Percentiles rank a stretch among this genome's conserved stretches.
These are phyloP conservation scores for Leucania comma DNA, from an alignment of 2,888 invertebrate species.

Conservation along the genomic window DNA sequence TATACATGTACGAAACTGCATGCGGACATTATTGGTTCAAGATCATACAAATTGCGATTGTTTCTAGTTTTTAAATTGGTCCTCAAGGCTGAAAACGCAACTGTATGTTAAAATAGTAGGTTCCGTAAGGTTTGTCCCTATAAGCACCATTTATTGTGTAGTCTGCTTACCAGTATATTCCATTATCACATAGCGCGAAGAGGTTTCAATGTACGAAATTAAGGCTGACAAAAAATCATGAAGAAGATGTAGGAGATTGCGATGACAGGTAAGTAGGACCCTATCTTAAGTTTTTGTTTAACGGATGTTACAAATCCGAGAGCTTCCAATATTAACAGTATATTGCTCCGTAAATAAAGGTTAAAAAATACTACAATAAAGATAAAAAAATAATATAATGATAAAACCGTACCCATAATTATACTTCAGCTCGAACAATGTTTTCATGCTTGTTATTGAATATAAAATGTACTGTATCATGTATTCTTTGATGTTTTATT, in stretches of 20 bases:
- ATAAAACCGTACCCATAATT: not conserved
- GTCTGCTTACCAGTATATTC: too few relatives aligned
- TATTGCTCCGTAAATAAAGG: too few relatives aligned
- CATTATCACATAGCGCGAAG: too few relatives aligned
- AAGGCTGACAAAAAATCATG: not conserved
- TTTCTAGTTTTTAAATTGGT: not conserved
- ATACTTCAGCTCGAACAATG: not conserved
- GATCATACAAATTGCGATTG: not conserved
- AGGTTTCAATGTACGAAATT: not conserved
- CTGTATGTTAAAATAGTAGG: not conserved
- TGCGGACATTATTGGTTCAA: not conserved
- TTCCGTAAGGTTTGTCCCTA: not conserved
- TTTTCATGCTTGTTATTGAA: not conserved
- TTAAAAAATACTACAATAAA: too few relatives aligned
- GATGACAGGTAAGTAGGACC: too few relatives aligned
- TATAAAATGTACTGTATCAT: constrained; percentile 10
- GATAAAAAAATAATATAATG: too few relatives aligned
- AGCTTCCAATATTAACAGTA: too few relatives aligned
- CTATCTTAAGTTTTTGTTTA: not conserved
- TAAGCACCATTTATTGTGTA: too few relatives aligned
- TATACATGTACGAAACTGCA: not conserved
- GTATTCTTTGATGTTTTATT: constrained; percentile 27
- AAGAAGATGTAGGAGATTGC: not conserved
- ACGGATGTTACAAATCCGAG: too few relatives aligned
- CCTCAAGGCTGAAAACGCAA: not conserved